phyloP scores from a whole-genome alignment of 2,797 vertebrate genomes.

The Lagodon rhomboides region DNA sequence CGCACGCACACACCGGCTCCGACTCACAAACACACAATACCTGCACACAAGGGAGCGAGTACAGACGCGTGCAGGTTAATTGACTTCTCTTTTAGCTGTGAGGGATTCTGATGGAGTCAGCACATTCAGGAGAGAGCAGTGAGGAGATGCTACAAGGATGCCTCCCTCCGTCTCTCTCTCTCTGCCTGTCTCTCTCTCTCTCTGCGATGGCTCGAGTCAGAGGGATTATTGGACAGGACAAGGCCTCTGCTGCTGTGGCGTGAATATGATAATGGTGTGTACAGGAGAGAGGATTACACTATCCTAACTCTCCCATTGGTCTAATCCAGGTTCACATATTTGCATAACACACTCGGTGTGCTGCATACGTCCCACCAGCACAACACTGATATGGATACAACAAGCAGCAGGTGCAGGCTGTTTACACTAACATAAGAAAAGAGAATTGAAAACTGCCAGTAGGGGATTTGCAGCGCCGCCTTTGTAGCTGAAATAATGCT shows the following conservation, averaged over 20 bases:
- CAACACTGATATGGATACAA: conserved; percentile 65
- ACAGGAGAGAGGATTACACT: conserved; percentile 78
- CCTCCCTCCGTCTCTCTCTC: conserved; percentile 7
- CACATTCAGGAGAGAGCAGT: conserved; percentile 61
- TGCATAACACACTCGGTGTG: conserved; percentile 65
- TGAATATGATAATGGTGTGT: conserved; percentile 79
- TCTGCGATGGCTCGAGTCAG: conserved; percentile 50
- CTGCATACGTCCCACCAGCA: conserved; percentile 50
- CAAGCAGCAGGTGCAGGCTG: conserved; percentile 53
- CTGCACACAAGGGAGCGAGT: conserved; percentile 31
- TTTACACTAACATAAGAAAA: conserved; percentile 61
- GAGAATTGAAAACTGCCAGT: conserved; percentile 51
- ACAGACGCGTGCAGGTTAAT: conserved; percentile 68
- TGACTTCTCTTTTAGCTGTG: conserved; percentile 69
- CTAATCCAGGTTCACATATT: conserved; percentile 74
- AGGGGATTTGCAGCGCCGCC: conserved; percentile 49
- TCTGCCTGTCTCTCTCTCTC: conserved; percentile 14
- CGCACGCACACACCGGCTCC: conserved; percentile 9
- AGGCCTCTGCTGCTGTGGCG: conserved; percentile 51
- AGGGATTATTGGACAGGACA: conserved; percentile 73
- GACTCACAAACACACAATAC: conserved; percentile 16
- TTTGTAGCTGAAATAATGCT: conserved; percentile 64
- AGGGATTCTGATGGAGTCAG: conserved; percentile 70
- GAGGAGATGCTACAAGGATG: conserved; percentile 44
- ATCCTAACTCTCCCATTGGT: conserved; percentile 70